These are phyloP conservation scores for Oreortyx pictus DNA, from an alignment of 2,797 vertebrate genomes.

Conservation along the genomic window DNA sequence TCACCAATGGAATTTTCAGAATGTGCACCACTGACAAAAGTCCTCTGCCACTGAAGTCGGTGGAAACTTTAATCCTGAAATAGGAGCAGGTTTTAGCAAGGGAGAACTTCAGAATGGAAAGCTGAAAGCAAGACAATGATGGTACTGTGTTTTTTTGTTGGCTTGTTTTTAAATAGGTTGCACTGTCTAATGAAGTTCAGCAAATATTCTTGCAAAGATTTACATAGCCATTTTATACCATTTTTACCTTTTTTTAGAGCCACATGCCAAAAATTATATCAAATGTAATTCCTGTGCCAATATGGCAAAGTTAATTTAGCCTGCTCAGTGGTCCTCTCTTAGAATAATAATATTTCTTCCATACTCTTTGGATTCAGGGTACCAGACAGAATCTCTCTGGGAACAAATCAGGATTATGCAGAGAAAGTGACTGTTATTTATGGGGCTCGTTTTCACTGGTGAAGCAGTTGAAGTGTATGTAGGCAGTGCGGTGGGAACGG, in stretches of 20 bases:
- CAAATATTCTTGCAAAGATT: background rate
- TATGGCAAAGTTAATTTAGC: background rate
- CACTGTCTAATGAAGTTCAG: background rate
- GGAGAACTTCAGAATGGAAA: background rate
- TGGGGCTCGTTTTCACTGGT: background rate
- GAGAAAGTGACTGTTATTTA: conserved; percentile 29
- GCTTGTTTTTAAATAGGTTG: background rate
- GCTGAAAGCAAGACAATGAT: rapidly evolving
- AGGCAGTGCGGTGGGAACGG: background rate
- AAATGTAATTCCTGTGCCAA: conserved; percentile 3
- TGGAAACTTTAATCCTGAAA: background rate
- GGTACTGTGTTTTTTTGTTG: background rate
- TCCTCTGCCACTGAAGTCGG: background rate
- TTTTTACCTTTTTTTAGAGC: background rate
- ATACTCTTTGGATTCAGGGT: conserved; percentile 10
- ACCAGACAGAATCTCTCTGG: background rate
- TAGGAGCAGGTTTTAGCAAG: background rate
- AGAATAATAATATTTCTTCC: conserved; percentile 45
- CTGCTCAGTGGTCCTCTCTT: conserved; percentile 20
- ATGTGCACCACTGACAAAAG: background rate
- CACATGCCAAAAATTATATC: background rate
- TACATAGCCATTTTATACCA: background rate
- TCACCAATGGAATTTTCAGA: conserved; percentile 5
- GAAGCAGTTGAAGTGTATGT: background rate
- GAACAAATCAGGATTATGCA: conserved; percentile 56